Conservation (phyloP, 2,797 vertebrate genomes). For the Varecia variegata region DNA sequence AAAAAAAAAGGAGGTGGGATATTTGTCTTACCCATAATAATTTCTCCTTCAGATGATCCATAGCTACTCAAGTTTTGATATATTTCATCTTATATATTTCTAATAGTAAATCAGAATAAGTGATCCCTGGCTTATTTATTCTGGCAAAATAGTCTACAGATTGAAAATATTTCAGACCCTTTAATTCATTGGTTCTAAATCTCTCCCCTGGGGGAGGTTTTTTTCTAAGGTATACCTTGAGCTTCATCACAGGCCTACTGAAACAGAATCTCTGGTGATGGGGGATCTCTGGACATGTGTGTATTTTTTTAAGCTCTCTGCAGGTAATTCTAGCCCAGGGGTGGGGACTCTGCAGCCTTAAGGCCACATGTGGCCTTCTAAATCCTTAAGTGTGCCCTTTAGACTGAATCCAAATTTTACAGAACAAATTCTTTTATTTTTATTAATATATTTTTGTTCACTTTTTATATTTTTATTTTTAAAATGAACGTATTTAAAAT, state of each 20-base stretch:
- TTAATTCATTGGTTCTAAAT: constrained; percentile 35
- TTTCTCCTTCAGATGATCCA: neutral
- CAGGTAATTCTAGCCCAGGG: neutral
- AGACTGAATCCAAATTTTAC: too few relatives aligned
- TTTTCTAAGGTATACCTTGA: neutral
- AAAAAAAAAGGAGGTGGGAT: neutral
- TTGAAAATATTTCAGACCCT: constrained; percentile 3
- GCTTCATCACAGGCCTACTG: neutral
- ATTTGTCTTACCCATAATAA: neutral
- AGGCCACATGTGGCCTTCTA: too few relatives aligned
- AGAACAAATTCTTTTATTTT: too few relatives aligned
- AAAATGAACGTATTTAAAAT: too few relatives aligned
- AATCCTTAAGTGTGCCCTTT: too few relatives aligned
- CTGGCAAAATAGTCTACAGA: constrained; percentile 1
- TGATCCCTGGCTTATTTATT: constrained; percentile 29
- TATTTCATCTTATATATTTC: neutral
- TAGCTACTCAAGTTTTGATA: neutral
- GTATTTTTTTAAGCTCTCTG: neutral
- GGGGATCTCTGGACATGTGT: neutral
- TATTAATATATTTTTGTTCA: too few relatives aligned
- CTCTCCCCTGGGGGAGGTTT: neutral
- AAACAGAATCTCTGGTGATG: neutral
- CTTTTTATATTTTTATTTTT: too few relatives aligned
- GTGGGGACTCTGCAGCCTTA: too few relatives aligned
- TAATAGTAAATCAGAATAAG: constrained; percentile 8